Evolutionary conservation across 2,888 invertebrate genomes (phyloP).

Genomic region (Zootermopsis nevadensis): DNA sequence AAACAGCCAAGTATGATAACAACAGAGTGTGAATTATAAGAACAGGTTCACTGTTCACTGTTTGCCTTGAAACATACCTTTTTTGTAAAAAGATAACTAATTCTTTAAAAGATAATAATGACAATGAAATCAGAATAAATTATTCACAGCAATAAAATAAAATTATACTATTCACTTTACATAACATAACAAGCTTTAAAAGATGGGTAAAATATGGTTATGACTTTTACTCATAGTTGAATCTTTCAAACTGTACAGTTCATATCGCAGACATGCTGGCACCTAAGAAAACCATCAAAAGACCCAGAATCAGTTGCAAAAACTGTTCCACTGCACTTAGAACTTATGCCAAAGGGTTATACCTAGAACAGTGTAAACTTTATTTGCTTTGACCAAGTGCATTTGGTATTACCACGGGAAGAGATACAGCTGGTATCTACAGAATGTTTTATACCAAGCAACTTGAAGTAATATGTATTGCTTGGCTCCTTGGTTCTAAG

Average conservation of each 20-base stretch:
- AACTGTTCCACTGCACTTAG: no score
- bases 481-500: no score
- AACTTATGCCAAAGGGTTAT: no score
- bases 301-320: no score
- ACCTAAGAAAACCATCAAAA: no score
- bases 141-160: background rate
- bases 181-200: background rate
- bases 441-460: no score
- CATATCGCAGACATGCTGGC: no score
- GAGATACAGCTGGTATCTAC: no score
- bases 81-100: background rate
- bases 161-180: background rate
- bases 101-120: constrained; percentile 3
- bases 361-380: no score
- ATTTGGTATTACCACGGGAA: no score
- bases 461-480: no score
- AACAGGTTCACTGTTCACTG: background rate
- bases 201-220: background rate
- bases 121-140: background rate
- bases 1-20: background rate
- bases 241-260: background rate
- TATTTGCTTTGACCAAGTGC: no score
- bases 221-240: background rate
- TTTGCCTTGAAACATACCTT: background rate
- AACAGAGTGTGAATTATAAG: background rate